Evolutionary conservation across 1,140 invertebrate species (phyloP), one percentile per base, ranked within the genome.

Genomic region (Lineus longissimus): DNA sequence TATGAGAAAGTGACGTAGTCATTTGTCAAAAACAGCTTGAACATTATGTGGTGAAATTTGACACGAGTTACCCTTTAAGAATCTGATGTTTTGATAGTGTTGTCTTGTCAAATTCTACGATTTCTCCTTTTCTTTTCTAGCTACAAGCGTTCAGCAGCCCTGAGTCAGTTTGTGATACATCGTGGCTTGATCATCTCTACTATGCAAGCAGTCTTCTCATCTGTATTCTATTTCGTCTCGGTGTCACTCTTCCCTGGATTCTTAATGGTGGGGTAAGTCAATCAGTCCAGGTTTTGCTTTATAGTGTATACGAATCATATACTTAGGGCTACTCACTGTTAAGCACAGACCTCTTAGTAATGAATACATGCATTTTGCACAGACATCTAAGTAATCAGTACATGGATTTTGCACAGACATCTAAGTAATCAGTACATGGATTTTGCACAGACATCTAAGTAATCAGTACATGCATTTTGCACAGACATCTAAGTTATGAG

Each of bases 121-220:
- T 7, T 36, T 7, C 33, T n/a, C n/a, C 33, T 15, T 36, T 7
- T 36, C 45, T 47, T 54, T 70, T 75, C 31, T 72, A 92, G 93
- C 70, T 97, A 97, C 75, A 97, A 98, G 84, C 85, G 97, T 55
- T 98, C 96, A 1, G 95, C 96, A 19, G 90, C 94, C 0, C 85
- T 99, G 0, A 93, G 93, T 73, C 96, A 99, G 82, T 99, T 99
- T 81, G 96, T 99, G 43, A 98, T 99, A 76, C 97, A 99, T 82
- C 86, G 97, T 54, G 97, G 97, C 61, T 86, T 99, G 43, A 98
- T 99, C 73, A 98, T 99, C 60, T 96, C 95, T 9, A 97, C 94
- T 13, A 97, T 99, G 91, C 97, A 99, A 79, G 97, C 95, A 7
- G 92, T 99, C 25, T 99, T 99, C 83, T 98, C 94, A 19, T 94